Percentiles rank a stretch among this genome's conserved stretches.
These are phyloP conservation scores for Pachycephus smyrnensis DNA, from an alignment of 2,888 invertebrate genomes.

Conservation along the genomic window DNA sequence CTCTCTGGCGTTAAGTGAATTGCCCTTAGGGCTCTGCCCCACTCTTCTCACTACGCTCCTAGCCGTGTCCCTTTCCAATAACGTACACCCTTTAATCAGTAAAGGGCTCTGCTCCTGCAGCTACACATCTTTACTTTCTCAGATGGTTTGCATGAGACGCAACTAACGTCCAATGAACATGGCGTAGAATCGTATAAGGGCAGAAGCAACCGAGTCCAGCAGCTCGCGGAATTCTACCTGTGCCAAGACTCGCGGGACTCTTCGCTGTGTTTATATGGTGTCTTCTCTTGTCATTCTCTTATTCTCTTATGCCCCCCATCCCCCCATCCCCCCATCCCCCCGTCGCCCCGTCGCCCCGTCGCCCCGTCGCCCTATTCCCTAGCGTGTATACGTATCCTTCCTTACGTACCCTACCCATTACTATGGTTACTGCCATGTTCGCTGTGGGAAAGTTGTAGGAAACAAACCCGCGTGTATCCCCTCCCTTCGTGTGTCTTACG, in stretches of 20 bases:
- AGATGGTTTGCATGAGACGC: too few species aligned
- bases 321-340: too few species aligned
- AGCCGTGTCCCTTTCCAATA: too few species aligned
- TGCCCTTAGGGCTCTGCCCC: too few species aligned
- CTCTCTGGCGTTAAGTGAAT: too few species aligned
- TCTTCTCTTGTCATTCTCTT: slow-evolving; percentile 48
- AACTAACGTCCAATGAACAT: slow-evolving; percentile 3
- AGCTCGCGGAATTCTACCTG: slow-evolving; percentile 56
- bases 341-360: too few species aligned
- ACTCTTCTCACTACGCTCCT: too few species aligned
- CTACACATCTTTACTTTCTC: too few species aligned
- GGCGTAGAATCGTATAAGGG: slow-evolving; percentile 56
- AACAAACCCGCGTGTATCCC: slow-evolving; percentile 57
- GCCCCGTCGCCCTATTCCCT: slow-evolving; percentile 26
- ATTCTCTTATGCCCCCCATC: too few species aligned
- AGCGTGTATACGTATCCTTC: slow-evolving; percentile 50
- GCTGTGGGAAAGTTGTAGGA: slow-evolving; percentile 64
- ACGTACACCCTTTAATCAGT: too few species aligned
- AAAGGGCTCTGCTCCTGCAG: too few species aligned
- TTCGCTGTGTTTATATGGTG: slow-evolving; percentile 62
- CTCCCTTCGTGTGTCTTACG: background rate
- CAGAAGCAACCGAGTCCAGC: slow-evolving; percentile 57
- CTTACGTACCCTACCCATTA: slow-evolving; percentile 51
- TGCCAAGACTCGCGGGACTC: slow-evolving; percentile 53
- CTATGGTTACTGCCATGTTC: slow-evolving; percentile 50